Conservation (phyloP, 2,797 vertebrate species). For the Falco concolor region DNA sequence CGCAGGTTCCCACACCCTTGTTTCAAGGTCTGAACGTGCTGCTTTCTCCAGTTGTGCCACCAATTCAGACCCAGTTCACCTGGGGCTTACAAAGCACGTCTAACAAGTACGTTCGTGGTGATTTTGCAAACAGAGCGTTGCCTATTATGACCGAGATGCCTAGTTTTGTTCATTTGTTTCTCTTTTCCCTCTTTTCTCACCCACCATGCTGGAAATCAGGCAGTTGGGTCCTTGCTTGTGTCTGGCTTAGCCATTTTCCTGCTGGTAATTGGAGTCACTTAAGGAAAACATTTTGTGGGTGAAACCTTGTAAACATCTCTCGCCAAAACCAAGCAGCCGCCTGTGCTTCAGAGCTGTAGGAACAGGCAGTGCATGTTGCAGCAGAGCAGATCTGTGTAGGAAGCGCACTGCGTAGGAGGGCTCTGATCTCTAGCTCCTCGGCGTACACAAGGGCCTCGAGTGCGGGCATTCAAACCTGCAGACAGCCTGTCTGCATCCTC, state of each 20-base stretch:
- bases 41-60: neutral
- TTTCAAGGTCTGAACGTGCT: conserved; percentile 14
- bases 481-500: neutral
- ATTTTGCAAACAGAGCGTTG: neutral
- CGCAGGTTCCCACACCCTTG: neutral
- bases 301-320: neutral
- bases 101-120: neutral
- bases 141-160: neutral
- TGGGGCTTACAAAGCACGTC: neutral
- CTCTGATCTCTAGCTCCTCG: neutral
- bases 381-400: conserved; percentile 4
- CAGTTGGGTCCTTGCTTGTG: neutral
- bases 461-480: neutral
- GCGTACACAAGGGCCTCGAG: neutral
- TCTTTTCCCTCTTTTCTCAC: neutral
- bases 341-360: neutral
- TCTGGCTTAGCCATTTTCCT: conserved; percentile 8
- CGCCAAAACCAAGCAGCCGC: neutral
- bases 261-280: neutral
- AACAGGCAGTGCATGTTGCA: neutral
- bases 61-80: neutral
- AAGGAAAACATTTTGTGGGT: neutral
- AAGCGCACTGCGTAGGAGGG: neutral
- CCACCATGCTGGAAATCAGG: neutral
- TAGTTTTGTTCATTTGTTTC: neutral